Evolutionary conservation across 2,113 vertebrate genomes (phyloP).

Genomic region (Syrrhaptes paradoxus): DNA sequence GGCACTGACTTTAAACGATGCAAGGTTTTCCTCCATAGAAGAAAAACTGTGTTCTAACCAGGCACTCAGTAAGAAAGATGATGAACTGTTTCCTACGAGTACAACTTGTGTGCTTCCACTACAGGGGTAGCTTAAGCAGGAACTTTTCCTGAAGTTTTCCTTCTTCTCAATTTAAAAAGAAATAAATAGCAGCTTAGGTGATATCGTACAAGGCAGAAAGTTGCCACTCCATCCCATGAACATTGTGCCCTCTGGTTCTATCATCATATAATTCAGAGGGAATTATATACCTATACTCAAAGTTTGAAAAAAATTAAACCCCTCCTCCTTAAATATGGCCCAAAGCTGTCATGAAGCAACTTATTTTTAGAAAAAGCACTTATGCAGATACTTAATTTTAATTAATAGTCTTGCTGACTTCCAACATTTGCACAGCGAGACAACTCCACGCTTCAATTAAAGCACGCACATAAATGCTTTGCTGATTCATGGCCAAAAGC

Average conservation of each 20-base stretch:
- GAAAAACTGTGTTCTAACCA: not conserved
- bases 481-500: conserved; percentile 60
- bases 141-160: not conserved
- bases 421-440: conserved; percentile 53
- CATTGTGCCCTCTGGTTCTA: not conserved
- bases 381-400: conserved; percentile 58
- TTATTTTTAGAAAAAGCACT: conserved; percentile 58
- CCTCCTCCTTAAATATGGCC: conserved; percentile 2
- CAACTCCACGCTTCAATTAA: conserved; percentile 55
- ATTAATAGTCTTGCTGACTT: conserved; percentile 57
- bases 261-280: not conserved
- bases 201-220: not conserved
- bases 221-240: not conserved
- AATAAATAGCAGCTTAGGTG: not conserved
- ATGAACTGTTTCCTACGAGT: not conserved
- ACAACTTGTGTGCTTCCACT: not conserved
- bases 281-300: not conserved
- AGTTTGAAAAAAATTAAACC: not conserved
- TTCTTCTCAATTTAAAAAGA: not conserved
- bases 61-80: not conserved
- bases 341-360: conserved; percentile 47
- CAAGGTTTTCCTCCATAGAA: not conserved
- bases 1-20: not conserved
- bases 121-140: not conserved
- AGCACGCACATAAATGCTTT: conserved; percentile 20